These are phyloP conservation scores for Aphis gossypii DNA, from an alignment of 1,140 invertebrate species.

Conservation along the genomic window DNA sequence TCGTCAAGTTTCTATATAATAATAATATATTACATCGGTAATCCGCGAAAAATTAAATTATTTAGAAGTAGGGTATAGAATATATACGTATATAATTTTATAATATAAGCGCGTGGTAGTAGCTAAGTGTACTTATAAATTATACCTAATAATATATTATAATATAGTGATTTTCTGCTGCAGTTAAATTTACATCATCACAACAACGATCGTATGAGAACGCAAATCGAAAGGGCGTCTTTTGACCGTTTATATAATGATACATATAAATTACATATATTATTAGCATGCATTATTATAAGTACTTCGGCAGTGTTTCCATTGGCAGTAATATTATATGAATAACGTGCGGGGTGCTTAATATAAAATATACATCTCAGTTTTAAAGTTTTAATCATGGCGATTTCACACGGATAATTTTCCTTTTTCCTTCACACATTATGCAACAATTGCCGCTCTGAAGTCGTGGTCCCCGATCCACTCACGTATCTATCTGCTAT, in stretches of 20 bases:
- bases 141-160: background rate
- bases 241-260: background rate
- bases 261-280: background rate
- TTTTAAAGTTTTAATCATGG: background rate
- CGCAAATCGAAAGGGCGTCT: background rate
- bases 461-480: background rate
- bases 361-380: background rate
- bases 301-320: background rate
- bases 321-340: background rate
- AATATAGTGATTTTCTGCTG: background rate
- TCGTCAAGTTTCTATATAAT: background rate
- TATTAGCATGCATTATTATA: background rate
- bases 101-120: background rate
- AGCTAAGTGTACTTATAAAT: background rate
- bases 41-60: background rate
- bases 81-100: background rate
- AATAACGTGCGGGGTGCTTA: background rate
- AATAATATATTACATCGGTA: background rate
- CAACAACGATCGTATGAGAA: background rate
- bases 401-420: constrained; percentile 15
- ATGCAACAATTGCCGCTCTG: background rate
- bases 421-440: background rate
- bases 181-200: background rate
- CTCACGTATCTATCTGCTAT: background rate
- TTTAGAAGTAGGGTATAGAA: background rate